A percentile compares a stretch with the other conserved stretches of the same genome.
phyloP scores from a whole-genome alignment of 2,888 invertebrate genomes.

The Coleophora flavipennella region DNA sequence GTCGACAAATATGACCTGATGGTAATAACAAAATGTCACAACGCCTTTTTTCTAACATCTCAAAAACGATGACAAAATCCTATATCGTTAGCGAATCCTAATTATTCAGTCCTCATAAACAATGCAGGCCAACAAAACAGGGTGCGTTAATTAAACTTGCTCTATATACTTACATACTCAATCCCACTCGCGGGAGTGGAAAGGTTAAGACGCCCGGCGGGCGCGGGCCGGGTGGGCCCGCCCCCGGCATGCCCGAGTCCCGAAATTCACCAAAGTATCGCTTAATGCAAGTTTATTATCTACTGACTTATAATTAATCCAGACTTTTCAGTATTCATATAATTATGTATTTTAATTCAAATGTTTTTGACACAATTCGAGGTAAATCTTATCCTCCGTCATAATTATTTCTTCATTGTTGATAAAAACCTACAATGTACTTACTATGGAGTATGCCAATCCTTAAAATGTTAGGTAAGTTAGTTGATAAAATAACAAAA shows the following conservation, averaged over 20 bases:
- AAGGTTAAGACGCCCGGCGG: slow-evolving; percentile 48
- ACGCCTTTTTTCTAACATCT: neutral
- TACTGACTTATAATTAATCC: slow-evolving; percentile 57
- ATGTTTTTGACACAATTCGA: too few relatives aligned
- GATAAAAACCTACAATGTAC: too few relatives aligned
- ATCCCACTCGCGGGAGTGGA: slow-evolving; percentile 65
- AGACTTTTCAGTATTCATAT: slow-evolving; percentile 23
- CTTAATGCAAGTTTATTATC: slow-evolving; percentile 68
- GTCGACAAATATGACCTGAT: too few relatives aligned
- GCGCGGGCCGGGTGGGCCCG: slow-evolving; percentile 21
- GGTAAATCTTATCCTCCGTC: too few relatives aligned
- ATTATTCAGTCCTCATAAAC: slow-evolving; percentile 56
- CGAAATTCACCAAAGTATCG: slow-evolving; percentile 65
- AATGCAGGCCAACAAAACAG: slow-evolving; percentile 56
- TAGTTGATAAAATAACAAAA: too few relatives aligned
- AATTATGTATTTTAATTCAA: too few relatives aligned
- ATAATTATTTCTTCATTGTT: too few relatives aligned
- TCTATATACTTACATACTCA: slow-evolving; percentile 66
- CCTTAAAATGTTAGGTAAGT: too few relatives aligned
- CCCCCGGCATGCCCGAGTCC: slow-evolving; percentile 51
- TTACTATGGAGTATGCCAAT: too few relatives aligned
- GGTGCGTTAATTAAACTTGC: slow-evolving; percentile 62
- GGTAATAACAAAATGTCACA: too few relatives aligned
- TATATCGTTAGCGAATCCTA: slow-evolving; percentile 29
- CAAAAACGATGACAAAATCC: slow-evolving; percentile 14